These are phyloP conservation scores for Thysanoteuthis rhombus DNA, from an alignment of 2,888 invertebrate species.

Conservation along the genomic window DNA sequence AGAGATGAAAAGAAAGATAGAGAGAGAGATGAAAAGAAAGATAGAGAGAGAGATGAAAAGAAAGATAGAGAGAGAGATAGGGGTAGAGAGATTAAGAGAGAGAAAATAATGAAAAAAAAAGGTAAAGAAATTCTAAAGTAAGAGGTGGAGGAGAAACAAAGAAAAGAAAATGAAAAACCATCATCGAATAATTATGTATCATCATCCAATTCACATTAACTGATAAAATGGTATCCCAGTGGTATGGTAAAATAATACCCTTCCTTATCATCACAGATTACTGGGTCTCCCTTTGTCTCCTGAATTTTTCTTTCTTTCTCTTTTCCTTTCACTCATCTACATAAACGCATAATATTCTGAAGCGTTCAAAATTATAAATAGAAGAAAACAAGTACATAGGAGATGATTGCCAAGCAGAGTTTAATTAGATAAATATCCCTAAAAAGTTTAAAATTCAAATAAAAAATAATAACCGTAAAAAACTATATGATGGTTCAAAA, in stretches of 20 bases:
- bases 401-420: not conserved
- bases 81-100: no score
- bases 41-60: not conserved
- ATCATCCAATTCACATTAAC: not conserved
- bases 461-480: not conserved
- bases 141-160: not conserved
- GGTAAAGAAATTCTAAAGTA: not conserved
- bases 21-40: not conserved
- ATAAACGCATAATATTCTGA: not conserved
- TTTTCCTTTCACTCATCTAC: not conserved
- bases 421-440: not conserved
- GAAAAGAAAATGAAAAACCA: not conserved
- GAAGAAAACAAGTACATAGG: not conserved
- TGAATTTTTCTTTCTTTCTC: not conserved
- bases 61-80: not conserved
- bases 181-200: not conserved
- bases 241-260: not conserved
- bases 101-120: not conserved
- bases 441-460: not conserved
- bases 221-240: not conserved
- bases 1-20: not conserved
- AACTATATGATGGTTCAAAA: not conserved
- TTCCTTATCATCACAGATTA: not conserved
- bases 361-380: not conserved
- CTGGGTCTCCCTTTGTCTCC: not conserved